These are phyloP conservation scores for Eumerus sabulonum DNA, from an alignment of 2,888 invertebrate species.

Conservation along the genomic window DNA sequence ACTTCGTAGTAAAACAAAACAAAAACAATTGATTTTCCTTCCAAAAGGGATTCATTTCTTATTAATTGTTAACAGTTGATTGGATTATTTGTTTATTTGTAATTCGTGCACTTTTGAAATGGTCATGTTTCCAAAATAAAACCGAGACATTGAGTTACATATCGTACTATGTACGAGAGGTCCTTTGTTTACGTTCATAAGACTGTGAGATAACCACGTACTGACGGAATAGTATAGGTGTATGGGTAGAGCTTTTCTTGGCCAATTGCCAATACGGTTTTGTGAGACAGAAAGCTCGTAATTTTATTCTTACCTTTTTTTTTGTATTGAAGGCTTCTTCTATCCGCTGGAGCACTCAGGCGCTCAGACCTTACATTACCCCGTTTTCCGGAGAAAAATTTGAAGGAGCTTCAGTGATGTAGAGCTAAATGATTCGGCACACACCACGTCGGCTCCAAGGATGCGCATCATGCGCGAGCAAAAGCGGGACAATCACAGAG, in stretches of 20 bases:
- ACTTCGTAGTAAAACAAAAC: no score
- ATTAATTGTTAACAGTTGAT: constrained; percentile 25
- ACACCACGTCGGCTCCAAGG: no score
- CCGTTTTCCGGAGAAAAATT: no score
- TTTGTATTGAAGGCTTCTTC: no score
- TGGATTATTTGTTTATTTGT: neutral
- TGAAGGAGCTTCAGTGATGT: no score
- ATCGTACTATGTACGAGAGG: constrained; percentile 22
- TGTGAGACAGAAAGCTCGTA: constrained; percentile 8
- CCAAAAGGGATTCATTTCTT: neutral
- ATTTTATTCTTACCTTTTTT: no score
- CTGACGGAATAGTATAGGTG: constrained; percentile 3
- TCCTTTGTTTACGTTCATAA: constrained; percentile 62
- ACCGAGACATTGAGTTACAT: constrained; percentile 38
- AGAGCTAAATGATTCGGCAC: no score
- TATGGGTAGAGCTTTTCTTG: constrained; percentile 46
- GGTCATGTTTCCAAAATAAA: constrained; percentile 16
- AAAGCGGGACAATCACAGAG: no score
- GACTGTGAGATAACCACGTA: constrained; percentile 47
- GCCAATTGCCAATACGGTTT: constrained; percentile 22
- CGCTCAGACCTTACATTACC: no score
- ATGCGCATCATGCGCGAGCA: no score
- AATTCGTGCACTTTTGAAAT: neutral
- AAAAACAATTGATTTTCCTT: no score
- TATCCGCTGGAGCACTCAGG: no score